phyloP scores from a whole-genome alignment of 2,113 vertebrate species.

The Oreochromis aureus region DNA sequence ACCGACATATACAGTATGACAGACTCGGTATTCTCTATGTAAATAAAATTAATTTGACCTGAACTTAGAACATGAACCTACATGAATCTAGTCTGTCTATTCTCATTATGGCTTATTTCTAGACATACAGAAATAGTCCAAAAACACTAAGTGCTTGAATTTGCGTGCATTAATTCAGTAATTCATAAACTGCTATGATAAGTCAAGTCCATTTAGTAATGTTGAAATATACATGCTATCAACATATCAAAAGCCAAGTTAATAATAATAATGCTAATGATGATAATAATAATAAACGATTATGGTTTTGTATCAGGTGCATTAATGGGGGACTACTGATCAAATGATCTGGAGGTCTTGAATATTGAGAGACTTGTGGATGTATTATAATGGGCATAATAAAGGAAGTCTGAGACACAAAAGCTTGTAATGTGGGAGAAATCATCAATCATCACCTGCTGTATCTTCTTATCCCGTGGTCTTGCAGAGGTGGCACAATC shows the following conservation, averaged over 20 bases:
- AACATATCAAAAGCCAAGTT: neutral
- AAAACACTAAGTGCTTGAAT: neutral
- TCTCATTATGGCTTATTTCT: neutral
- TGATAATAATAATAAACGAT: neutral
- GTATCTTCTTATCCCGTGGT: neutral
- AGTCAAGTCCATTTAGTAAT: neutral
- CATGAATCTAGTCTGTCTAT: neutral
- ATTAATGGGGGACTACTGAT: neutral
- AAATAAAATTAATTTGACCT: neutral
- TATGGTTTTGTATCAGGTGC: neutral
- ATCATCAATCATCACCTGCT: neutral
- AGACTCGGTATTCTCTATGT: neutral
- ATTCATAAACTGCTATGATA: neutral
- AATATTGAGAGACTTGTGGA: neutral
- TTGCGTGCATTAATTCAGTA: neutral
- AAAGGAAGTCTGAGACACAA: neutral
- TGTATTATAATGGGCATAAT: neutral
- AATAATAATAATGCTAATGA: accelerated
- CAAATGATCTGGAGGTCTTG: neutral
- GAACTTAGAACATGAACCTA: neutral
- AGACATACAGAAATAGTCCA: neutral
- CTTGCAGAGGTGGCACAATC: neutral
- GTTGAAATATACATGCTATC: neutral
- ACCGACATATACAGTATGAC: accelerated
- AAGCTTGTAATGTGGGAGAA: neutral